Percentiles rank a stretch among this genome's conserved stretches.
Conservation (phyloP, 2,113 vertebrate species). For the Lasiurus borealis region DNA sequence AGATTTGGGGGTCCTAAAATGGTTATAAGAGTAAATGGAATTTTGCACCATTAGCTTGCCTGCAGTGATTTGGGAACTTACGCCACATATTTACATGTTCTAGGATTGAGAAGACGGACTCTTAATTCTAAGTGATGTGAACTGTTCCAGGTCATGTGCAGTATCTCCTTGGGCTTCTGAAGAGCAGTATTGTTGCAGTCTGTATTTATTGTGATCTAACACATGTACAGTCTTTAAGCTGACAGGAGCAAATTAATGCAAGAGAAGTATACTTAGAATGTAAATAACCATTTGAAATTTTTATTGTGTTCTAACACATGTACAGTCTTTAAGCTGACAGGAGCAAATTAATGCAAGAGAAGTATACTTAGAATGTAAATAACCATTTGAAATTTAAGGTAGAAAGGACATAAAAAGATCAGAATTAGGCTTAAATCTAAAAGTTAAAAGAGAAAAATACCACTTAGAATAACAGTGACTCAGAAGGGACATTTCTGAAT, state of each 20-base stretch:
- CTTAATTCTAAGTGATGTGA: background rate
- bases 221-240: background rate
- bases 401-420: background rate
- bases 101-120: background rate
- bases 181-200: rapidly evolving
- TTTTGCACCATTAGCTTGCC: background rate
- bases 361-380: background rate
- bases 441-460: background rate
- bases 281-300: background rate
- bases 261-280: background rate
- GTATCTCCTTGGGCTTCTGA: background rate
- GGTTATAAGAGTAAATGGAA: background rate
- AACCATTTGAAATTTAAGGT: background rate
- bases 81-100: background rate
- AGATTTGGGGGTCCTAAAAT: background rate
- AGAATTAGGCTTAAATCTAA: background rate
- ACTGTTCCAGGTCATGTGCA: background rate
- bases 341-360: background rate
- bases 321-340: background rate
- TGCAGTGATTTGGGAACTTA: background rate
- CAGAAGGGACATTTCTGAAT: background rate
- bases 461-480: background rate
- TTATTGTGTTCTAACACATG: background rate
- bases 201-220: background rate
- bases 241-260: background rate